Conservation (phyloP, 2,888 invertebrate genomes). For the Thalpophila matura region DNA sequence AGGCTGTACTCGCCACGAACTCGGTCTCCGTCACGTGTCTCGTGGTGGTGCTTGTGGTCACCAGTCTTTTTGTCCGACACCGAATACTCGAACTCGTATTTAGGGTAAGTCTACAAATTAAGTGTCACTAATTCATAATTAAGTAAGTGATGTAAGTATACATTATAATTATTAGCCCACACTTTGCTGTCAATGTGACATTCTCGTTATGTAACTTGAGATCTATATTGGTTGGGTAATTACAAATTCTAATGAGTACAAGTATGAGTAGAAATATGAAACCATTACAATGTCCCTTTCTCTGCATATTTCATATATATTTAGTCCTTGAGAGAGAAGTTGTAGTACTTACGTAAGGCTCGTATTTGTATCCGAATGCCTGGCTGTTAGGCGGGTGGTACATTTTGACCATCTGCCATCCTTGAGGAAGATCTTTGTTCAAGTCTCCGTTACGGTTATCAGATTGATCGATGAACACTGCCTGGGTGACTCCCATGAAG, state of each 20-base stretch:
- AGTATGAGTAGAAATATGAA: constrained; percentile 47
- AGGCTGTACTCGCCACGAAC: constrained; percentile 91
- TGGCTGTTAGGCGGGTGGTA: constrained; percentile 78
- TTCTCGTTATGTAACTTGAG: constrained; percentile 42
- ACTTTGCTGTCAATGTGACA: constrained; percentile 42
- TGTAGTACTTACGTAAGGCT: constrained; percentile 78
- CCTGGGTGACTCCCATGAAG: constrained; percentile 73
- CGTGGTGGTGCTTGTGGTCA: constrained; percentile 90
- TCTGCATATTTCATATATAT: constrained; percentile 37
- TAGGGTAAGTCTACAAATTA: constrained; percentile 86
- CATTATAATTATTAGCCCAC: constrained; percentile 41
- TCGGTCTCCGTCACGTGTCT: constrained; percentile 89
- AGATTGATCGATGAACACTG: constrained; percentile 76
- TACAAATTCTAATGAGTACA: constrained; percentile 57
- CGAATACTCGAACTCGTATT: constrained; percentile 91
- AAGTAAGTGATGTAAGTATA: constrained; percentile 1
- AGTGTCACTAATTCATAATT: constrained; percentile 3
- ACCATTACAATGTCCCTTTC: constrained; percentile 56
- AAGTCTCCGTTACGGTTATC: constrained; percentile 58
- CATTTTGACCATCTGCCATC: constrained; percentile 80
- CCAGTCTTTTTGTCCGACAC: constrained; percentile 91
- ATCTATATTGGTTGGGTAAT: constrained; percentile 51
- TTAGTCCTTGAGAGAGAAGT: constrained; percentile 52
- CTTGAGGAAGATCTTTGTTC: constrained; percentile 58
- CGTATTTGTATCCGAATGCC: constrained; percentile 72